These are phyloP conservation scores for Drosophila barbarae DNA, from an alignment of 2,888 invertebrate genomes.

Conservation along the genomic window DNA sequence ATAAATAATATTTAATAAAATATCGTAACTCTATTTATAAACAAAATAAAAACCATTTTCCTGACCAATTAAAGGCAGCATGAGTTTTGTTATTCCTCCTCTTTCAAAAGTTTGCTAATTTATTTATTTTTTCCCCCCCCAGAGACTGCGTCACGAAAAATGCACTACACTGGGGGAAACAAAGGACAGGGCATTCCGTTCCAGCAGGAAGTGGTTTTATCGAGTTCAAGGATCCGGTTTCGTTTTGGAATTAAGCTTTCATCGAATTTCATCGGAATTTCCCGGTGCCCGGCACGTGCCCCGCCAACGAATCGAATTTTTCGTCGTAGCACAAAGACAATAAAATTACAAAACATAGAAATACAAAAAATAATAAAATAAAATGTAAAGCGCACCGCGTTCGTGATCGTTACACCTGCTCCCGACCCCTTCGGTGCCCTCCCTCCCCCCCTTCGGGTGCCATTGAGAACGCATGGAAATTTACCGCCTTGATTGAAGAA, in stretches of 20 bases:
- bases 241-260: slow-evolving; percentile 37
- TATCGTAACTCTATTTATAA: not conserved
- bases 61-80: not conserved
- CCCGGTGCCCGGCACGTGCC: slow-evolving; percentile 55
- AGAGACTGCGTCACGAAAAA: slow-evolving; percentile 24
- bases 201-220: slow-evolving; percentile 32
- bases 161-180: not conserved
- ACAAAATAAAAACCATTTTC: not conserved
- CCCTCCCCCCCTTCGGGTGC: not conserved
- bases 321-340: slow-evolving; percentile 28
- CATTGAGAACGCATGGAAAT: slow-evolving; percentile 47
- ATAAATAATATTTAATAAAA: not conserved
- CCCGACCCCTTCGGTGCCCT: not conserved
- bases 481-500: slow-evolving; percentile 51
- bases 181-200: not conserved
- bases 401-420: slow-evolving; percentile 57
- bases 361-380: slow-evolving; percentile 1
- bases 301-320: slow-evolving; percentile 47
- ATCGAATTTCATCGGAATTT: slow-evolving; percentile 1
- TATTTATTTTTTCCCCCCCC: slow-evolving; percentile 15
- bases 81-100: slow-evolving; percentile 19
- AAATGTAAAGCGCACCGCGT: slow-evolving; percentile 40
- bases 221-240: slow-evolving; percentile 56
- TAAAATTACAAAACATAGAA: not conserved
- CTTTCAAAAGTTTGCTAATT: slow-evolving; percentile 17